Evolutionary conservation across 2,888 invertebrate genomes (phyloP), one percentile per base, ranked within the genome.

Genomic region (Pterobdella sp.): DNA sequence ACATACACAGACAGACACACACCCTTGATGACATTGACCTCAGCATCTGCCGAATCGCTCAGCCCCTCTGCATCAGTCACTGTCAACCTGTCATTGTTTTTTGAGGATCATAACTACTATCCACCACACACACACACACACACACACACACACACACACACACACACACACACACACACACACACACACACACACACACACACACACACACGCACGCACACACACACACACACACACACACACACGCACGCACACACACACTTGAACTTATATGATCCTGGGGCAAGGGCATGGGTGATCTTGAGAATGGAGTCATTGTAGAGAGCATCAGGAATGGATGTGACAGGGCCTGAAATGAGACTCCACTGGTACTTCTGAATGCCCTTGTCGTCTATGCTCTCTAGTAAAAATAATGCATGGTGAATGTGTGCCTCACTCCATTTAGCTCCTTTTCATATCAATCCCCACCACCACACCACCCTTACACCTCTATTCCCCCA

Each of bases 311-410:
- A 89, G 0, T 92, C 91, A 75, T 89, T 79, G 4, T 75, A 87
- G 36, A 92, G 83, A 0, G 92, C 90, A 79, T 91, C 90, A 34
- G 80, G 78, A 66, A 35, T 35, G 7, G 68, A 69, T n/a, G 74
- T 36, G 72, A 88, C 85, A 0, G 95, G 95, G 0, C 0, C 93
- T 92, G 73, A 90, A 89, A 49, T 90, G 42, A 93, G 85, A 83
- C 94, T 94, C 95, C 95, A 96, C 81, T 91, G 91, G 89, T 92
- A 95, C 0, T 89, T 88, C 77, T 90, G 88, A 76, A 94, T 92
- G 75, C 89, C 89, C 80, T 91, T 91, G 80, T 94, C 94, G 80
- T 77, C 77, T 26, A 71, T 72, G 67, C 76, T 76, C 67, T 64
- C 76, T 76, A 56, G 7, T 56, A 67, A 42, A 36, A 29, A 18